Base-by-base conservation (phyloP, 92 coral and sea anemone genomes). In the Virgularia gustaviana region DNA sequence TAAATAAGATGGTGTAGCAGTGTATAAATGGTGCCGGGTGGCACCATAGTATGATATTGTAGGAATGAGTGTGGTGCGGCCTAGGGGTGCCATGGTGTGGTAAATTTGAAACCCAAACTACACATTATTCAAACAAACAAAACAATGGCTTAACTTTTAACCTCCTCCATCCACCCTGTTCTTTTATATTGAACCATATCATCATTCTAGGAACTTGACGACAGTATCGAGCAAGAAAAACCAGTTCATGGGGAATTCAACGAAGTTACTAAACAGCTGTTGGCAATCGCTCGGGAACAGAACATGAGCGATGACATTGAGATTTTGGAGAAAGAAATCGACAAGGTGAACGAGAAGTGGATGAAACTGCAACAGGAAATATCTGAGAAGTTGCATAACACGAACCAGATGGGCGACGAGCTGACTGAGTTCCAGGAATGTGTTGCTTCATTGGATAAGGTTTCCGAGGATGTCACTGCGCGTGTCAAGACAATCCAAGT, bases 291-390 rank as follows among this genome's bases (percentile, higher is more conserved):
- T 70, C 71, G 79, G 30, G 79, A 81, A 19, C 81, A 61, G 45
- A 72, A 77, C 16, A 83, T 89, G 10, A 77, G 87, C 9, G 83
- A 78, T 16, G 96, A 92, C 73, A 34, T 87, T n/a, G 78, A 87
- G 49, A 83, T 89, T 47, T 62, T 92, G 63, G 88, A 87, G 65
- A 91, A 85, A 49, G 98, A 92, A 78, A 63, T 85, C 32, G 73
- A 83, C 4, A 61, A 73, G n/a, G 70, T 84, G 31, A 79, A 84
- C 51, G 68, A 78, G 47, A 96, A 94, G 39, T 92, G 96, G 90
- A 82, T 80, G 32, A 78, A 85, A 44, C 83, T 92, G 23, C 79
- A 79, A 23, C 75, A 81, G 1, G 83, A 81, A 41, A 82, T 92
- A 11, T 58, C 72, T 55, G 85, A 87, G 43, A 86, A 84, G 42